A percentile compares a stretch with the other conserved stretches of the same genome.
These are phyloP conservation scores for Capreolus pygargus DNA, from an alignment of 2,113 vertebrate genomes.

Conservation along the genomic window DNA sequence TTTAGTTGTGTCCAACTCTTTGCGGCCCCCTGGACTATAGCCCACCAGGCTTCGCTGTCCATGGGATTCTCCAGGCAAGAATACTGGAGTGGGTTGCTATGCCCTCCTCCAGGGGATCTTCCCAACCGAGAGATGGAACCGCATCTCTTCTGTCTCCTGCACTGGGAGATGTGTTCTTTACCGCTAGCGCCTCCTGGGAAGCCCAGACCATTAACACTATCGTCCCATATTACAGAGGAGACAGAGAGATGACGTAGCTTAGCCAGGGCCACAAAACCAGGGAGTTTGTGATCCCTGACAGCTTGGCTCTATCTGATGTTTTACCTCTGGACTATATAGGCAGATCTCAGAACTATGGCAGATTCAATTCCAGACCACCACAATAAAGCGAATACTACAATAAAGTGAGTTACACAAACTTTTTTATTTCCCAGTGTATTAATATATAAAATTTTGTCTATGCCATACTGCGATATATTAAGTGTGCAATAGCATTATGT, in stretches of 20 bases:
- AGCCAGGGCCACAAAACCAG: not conserved
- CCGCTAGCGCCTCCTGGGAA: not conserved
- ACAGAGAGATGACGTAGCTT: not conserved
- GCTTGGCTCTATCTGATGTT: not conserved
- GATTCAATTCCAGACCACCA: not conserved
- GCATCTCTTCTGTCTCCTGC: not conserved
- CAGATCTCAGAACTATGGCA: not conserved
- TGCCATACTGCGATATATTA: not conserved
- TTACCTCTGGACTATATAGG: not conserved
- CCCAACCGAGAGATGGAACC: rapidly evolving
- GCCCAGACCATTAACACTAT: not conserved
- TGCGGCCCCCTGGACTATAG: not conserved
- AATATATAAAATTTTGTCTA: not conserved
- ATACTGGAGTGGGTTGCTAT: not conserved
- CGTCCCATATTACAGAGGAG: not conserved
- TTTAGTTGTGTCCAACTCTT: not conserved
- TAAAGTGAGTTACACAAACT: not conserved
- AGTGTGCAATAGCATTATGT: not conserved
- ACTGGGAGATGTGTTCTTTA: not conserved
- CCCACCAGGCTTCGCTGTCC: not conserved
- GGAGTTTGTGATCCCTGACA: not conserved
- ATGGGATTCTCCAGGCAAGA: not conserved
- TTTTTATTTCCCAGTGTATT: not conserved
- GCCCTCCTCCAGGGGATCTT: not conserved
- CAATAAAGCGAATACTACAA: not conserved